These are phyloP conservation scores for Micropoecilia bifurca DNA, from an alignment of 2,797 vertebrate species.

Conservation along the genomic window DNA sequence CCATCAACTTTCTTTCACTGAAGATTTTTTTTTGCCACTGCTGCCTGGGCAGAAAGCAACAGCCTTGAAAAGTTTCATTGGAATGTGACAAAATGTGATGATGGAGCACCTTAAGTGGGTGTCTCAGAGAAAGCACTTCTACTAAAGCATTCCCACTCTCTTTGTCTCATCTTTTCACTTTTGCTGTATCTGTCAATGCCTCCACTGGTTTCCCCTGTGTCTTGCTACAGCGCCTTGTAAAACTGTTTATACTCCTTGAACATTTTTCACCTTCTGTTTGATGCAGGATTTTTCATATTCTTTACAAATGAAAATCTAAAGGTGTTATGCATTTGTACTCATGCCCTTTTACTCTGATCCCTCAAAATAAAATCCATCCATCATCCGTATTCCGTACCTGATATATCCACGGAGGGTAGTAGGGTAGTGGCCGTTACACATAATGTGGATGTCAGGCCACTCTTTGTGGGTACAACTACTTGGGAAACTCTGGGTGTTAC, in stretches of 20 bases:
- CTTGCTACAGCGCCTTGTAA: neutral
- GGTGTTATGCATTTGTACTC: neutral
- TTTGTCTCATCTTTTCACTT: slow-evolving; percentile 5
- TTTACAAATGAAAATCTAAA: neutral
- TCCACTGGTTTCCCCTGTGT: neutral
- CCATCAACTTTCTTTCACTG: slow-evolving; percentile 8
- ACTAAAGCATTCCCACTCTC: slow-evolving; percentile 20
- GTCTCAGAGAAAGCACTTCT: slow-evolving; percentile 42
- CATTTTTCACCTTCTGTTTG: neutral
- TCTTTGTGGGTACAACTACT: neutral
- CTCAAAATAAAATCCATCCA: neutral
- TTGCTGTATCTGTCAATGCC: slow-evolving; percentile 27
- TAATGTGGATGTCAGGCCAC: neutral
- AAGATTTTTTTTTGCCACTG: slow-evolving; percentile 9
- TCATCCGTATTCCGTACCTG: neutral
- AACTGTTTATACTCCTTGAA: neutral
- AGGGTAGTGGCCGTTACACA: neutral
- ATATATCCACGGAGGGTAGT: neutral
- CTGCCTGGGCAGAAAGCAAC: slow-evolving; percentile 26
- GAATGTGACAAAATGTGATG: slow-evolving; percentile 50
- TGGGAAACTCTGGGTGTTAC: neutral
- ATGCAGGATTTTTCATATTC: neutral
- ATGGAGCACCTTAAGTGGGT: slow-evolving; percentile 46
- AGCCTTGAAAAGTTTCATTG: slow-evolving; percentile 55
- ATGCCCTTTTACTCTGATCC: neutral